Base-by-base conservation (phyloP, 2,888 invertebrate genomes). In the Antheraea yamamai region DNA sequence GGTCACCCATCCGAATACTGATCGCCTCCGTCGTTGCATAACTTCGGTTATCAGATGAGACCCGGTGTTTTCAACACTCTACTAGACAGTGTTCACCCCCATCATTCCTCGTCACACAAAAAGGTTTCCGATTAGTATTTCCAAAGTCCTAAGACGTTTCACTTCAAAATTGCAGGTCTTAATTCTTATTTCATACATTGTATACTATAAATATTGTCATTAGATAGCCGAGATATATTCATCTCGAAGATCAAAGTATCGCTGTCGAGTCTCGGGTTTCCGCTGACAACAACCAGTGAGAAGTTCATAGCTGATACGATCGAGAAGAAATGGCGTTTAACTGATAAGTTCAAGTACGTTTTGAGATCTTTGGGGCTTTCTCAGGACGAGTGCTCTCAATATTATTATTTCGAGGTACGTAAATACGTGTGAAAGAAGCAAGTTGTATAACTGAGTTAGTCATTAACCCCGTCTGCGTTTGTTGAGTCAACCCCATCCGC, bases 361-460 rank as follows among this genome's bases (percentile, higher is more conserved):
- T 71, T 94, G 0, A 86, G 83, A 30, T 92, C 91, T 77, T 81
- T 82, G 76, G 89, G 88, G 4, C 81, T 80, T 1, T 86, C 90
- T 0, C 84, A 84, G 23, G 87, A 92, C 76, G 92, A 93, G 74
- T 81, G 85, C 18, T 84, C 91, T 0, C 87, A 89, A 75, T 90
- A 88, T 79, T 92, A 90, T 78, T 93, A 93, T 79, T 93, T 86
- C 83, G 94, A 94, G 88, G 94, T 92, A 66, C 30, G 64, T 66
- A 30, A 12, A 66, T 26, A 7, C 14, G n/a, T 61, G 0, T 10
- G 12, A 61, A 2, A n/a, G 12, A 23, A 61, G 23, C n/a, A 23
- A 61, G 23, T 61, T 23, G 12, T 61, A 8, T 1, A 61, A 23
- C 30, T 26, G 30, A 30, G 12, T 47, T 47, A 47, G 26, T 64